Evolutionary conservation across 2,888 invertebrate genomes (phyloP), one percentile per base, ranked within the genome.

Genomic region (Lasioglossum morio): DNA sequence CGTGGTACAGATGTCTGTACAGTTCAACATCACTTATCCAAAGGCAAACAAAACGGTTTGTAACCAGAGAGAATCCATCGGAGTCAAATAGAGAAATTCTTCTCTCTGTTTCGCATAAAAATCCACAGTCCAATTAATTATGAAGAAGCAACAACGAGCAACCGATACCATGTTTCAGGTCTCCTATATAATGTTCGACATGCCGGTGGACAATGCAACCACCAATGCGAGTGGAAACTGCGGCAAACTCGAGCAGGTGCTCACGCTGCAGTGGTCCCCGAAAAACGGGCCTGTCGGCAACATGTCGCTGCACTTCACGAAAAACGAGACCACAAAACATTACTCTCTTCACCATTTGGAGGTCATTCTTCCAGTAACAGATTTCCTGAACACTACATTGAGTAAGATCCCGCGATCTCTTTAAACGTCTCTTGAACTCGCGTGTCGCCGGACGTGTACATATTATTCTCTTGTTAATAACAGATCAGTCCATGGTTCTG

Each of bases 1-100:
- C 43, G 92, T 97, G 75, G 94, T 97, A 12, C 95, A 97, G 94
- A 97, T 97, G 96, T 97, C 97, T 0, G 96, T 97, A 8, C 96
- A 97, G 92, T 94, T 98, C 81, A 97, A 96, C 88, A 94, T 98
- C 77, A 95, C 95, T 60, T 96, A 96, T 87, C 92, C 93, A 23
- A 93, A 96, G 95, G 88, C 91, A n/a, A 88, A 94, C 66, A 60
- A 74, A 27, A 72, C 7, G 80, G 89, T 90, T 57, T 53, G 89
- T 70, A 85, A 72, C 60, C 77, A 19, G 40, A 27, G 2, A 57
- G 14, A 43, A 82, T 53, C 30, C 27, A 43, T 53, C n/a, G 3
- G 10, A 53, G 27, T 27, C 3, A 1, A 12, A 60, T 27, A 60
- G 27, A 60, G 27, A 23, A 60, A 27, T 14, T 27, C 12, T 14